Base-by-base conservation (phyloP, 2,113 vertebrate species). In the Salvelinus namaycush region DNA sequence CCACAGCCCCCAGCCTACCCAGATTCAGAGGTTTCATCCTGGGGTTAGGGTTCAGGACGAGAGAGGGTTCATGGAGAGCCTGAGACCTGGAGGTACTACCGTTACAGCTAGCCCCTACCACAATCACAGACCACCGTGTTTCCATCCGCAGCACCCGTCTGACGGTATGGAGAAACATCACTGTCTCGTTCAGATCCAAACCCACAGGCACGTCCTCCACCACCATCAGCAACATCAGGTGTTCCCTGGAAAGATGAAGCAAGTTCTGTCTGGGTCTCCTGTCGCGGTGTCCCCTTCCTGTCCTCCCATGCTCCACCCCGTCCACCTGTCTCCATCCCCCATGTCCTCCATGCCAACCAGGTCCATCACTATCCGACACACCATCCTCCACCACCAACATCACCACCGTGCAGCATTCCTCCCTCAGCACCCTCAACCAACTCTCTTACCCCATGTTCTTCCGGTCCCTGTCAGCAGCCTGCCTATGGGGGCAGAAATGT, bases 281-380 rank as follows among this genome's bases (percentile, higher is more conserved):
- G 49, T 94, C 0, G 88, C 92, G 4, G 70, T 93, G 12, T 83
- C 66, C 31, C 31, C 93, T 0, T 16, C 51, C 16, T 54, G 51
- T 54, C 78, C 75, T 48, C 82, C 92, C 9, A 34, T 79, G 0
- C 86, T 95, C 77, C 95, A 93, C 72, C 93, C 93, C 1, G 26
- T 94, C 71, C 88, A 93, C 39, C 77, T 93, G 86, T 7, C 88
- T 95, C 16, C 95, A 90, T 44, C 39, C 54, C 92, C 94, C 0
- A 79, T 88, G 5, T 54, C 91, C 0, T 91, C 94, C 2, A 70
- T 95, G 0, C 81, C 93, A 76, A 94, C 95, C 83, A 91, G 93
- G 88, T 94, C 96, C 0, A 87, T 96, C 4, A 92, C 94, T 0
- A 74, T 96, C 70, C 83, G 95, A 1, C 96, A 95, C 5, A 92